Percentiles rank a stretch among this genome's conserved stretches.
Conservation (phyloP, 1,140 invertebrate genomes). For the Temnothorax longispinosus region DNA sequence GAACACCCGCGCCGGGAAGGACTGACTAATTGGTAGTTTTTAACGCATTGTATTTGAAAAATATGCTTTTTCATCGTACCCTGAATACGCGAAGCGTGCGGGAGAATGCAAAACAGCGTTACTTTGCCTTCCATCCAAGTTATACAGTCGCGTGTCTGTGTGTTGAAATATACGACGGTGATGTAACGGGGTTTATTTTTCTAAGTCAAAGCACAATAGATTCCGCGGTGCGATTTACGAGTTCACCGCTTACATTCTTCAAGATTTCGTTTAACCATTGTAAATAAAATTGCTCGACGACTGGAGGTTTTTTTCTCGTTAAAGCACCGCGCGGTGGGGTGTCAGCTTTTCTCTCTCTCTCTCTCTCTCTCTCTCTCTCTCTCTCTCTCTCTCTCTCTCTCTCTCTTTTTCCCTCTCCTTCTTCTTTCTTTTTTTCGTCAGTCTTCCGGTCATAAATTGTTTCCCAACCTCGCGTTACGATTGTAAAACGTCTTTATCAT, state of each 20-base stretch:
- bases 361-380: too few species aligned
- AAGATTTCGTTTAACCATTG: constrained; percentile 61
- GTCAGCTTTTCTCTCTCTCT: not conserved
- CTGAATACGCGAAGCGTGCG: not conserved
- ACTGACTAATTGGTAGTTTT: constrained; percentile 39
- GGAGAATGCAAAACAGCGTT: constrained; percentile 47
- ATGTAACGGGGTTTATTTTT: constrained; percentile 53
- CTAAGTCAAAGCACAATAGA: constrained; percentile 56
- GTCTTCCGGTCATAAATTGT: constrained; percentile 36
- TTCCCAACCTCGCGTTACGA: constrained; percentile 25
- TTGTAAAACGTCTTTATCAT: constrained; percentile 43
- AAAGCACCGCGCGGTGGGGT: constrained; percentile 31
- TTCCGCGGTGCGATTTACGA: constrained; percentile 57
- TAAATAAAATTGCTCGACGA: constrained; percentile 62
- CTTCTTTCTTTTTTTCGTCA: not conserved
- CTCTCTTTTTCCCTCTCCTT: not conserved
- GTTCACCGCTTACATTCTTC: constrained; percentile 51
- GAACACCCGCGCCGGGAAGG: too few species aligned
- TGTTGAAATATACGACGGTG: constrained; percentile 22
- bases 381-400: too few species aligned
- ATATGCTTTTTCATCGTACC: constrained; percentile 6
- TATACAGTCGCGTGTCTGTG: constrained; percentile 42
- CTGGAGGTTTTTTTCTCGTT: constrained; percentile 57
- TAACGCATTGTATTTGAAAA: constrained; percentile 26
- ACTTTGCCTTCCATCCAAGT: constrained; percentile 20